Evolutionary conservation across 2,113 vertebrate genomes (phyloP), one percentile per base, ranked within the genome.

Genomic region (Eptesicus fuscus): DNA sequence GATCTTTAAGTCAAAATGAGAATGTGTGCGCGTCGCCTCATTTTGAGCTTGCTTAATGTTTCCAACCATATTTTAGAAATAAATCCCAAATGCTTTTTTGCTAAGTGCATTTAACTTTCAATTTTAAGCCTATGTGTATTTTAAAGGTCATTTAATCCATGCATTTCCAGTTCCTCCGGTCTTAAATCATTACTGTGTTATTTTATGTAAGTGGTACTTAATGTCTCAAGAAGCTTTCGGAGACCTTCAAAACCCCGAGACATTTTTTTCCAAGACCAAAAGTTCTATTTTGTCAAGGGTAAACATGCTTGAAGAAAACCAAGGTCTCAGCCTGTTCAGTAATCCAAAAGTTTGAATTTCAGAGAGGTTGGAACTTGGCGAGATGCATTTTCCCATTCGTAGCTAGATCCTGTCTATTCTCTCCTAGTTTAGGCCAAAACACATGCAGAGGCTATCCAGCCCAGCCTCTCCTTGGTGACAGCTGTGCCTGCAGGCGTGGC

Each of bases 201-300:
- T 94, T 97, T 97, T 96, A 92, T 93, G 35, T 95, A 97, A 96
- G 95, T 97, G 95, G 92, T 86, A 96, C 92, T 97, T 97, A 97
- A 96, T 94, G 95, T 96, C 78, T 96, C 78, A 93, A 97, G 95
- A 96, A 97, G 93, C 63, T 95, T 96, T 93, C 28, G 42, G 96
- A 91, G 89, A 87, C 51, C 91, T 96, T 95, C 87, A 94, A 97
- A 97, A 90, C 76, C 80, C 79, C 73, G 71, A 96, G 83, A 93
- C 74, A 20, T 94, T 88, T 95, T 78, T 80, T 40, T 47, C 86
- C 17, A 88, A 96, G 67, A 96, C 90, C 88, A 87, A 88, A 94
- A 93, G 85, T 95, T 96, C 79, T 93, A 89, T 88, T 95, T 95
- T 95, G 92, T 96, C 4, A 56, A 94, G 92, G 88, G 69, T 93